These are phyloP conservation scores for Mycteria americana DNA, from an alignment of 2,797 vertebrate genomes.

Conservation along the genomic window DNA sequence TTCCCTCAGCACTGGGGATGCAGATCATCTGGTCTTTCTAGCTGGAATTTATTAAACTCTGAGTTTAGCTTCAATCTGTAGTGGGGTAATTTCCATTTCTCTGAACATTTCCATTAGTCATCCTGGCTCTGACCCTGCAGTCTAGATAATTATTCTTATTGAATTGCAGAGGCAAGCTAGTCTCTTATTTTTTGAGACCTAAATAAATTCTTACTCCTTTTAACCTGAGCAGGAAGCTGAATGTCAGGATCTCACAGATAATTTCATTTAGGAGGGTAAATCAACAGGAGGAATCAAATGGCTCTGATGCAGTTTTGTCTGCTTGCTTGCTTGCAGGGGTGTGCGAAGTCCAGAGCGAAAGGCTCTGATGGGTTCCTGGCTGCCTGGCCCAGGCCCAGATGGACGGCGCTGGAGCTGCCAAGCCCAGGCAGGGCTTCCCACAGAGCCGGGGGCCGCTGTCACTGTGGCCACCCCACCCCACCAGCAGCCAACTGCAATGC, in stretches of 20 bases:
- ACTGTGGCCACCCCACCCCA: background rate
- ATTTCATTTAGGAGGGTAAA: conserved; percentile 39
- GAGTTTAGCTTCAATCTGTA: conserved; percentile 39
- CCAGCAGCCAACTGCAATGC: background rate
- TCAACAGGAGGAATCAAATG: background rate
- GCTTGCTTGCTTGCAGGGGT: background rate
- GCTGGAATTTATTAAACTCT: conserved; percentile 33
- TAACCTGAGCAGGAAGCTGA: conserved; percentile 32
- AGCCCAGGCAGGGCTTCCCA: background rate
- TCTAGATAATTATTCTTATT: conserved; percentile 55
- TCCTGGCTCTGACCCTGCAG: conserved; percentile 60
- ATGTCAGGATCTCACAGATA: conserved; percentile 26
- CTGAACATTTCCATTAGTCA: conserved; percentile 64
- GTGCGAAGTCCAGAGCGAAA: background rate
- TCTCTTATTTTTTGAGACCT: conserved; percentile 38
- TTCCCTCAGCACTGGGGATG: conserved; percentile 7
- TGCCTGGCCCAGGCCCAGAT: background rate
- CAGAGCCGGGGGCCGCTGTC: background rate
- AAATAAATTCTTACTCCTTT: conserved; percentile 50
- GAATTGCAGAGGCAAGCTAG: conserved; percentile 14
- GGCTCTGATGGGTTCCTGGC: background rate
- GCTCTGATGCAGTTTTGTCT: background rate
- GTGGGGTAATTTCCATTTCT: conserved; percentile 54
- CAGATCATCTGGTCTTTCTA: conserved; percentile 51
- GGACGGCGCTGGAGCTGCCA: background rate